A percentile compares a stretch with the other conserved stretches of the same genome.
Evolutionary conservation across 2,113 vertebrate genomes (phyloP).

Genomic region (Pelusios castaneus): DNA sequence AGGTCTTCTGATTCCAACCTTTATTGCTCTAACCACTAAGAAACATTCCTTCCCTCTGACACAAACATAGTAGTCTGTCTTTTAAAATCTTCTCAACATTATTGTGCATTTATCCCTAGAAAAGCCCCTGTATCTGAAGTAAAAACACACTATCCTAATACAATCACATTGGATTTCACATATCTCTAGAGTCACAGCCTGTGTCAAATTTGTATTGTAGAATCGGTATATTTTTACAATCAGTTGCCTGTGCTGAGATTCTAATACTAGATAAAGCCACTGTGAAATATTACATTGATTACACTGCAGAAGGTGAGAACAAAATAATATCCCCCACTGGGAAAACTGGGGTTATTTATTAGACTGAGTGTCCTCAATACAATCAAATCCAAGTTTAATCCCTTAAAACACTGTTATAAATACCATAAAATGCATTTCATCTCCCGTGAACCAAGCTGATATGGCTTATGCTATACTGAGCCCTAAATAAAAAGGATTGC

Average conservation of each 20-base stretch:
- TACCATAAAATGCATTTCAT: background rate
- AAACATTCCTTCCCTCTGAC: background rate
- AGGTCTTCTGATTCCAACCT: background rate
- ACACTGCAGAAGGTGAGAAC: background rate
- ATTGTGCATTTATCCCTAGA: background rate
- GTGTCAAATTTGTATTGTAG: background rate
- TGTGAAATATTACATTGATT: slow-evolving; percentile 7
- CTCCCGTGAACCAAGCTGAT: background rate
- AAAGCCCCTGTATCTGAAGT: background rate
- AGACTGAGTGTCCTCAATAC: background rate
- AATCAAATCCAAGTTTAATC: background rate
- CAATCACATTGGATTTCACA: background rate
- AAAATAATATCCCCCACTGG: background rate
- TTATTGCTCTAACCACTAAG: background rate
- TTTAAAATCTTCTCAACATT: background rate
- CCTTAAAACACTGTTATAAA: background rate
- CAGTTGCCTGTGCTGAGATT: background rate
- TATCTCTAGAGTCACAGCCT: background rate
- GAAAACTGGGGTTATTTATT: background rate
- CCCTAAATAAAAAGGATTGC: background rate
- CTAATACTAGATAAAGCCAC: background rate
- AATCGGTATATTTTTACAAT: background rate
- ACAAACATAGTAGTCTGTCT: background rate
- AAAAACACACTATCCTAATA: background rate
- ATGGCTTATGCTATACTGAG: background rate